Base-by-base conservation (phyloP, 1,140 invertebrate genomes). In the Euschistus heros region DNA sequence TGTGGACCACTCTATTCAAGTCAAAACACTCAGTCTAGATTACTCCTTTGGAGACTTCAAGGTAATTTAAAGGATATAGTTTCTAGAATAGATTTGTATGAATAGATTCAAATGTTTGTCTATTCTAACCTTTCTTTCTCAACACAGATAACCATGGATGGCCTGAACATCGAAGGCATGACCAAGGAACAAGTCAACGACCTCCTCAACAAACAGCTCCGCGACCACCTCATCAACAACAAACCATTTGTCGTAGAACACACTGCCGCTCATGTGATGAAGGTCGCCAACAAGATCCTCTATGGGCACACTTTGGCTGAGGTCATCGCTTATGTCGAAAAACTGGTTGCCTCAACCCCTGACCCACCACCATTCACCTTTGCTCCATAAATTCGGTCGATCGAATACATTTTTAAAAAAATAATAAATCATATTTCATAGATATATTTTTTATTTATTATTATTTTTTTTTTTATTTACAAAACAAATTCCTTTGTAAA, bases 131-230 rank as follows among this genome's bases (percentile, higher is more conserved):
- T 8, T 8, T 30, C 30, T 8, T 8, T 30, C 30, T 5, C 30
- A 8, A 30, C 30, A 6, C 24, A 59, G 55, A 55, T 67, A 17
- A n/a, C 4, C 18, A 33, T 22, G 10, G 47, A 54, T 15, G 66
- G 66, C 13, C 33, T 65, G 8, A 52, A 52, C 2, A 47, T 66
- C 30, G 64, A 66, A 22, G 64, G 64, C 1, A 46, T 66, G 64
- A 66, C 64, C 15, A 26, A 60, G 22, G 37, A 47, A 2, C 7
- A 66, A 18, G 22, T 59, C 2, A 26, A 61, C 14, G 22, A 26
- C 4, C 46, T 66, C 15, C 37, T 26, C 7, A 60, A 59, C 17
- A 60, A 42, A 8, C 42, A 24, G 13, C 33, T 66, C 8, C 6
- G 8, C n/a, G 10, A 20, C 17, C 22, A 27, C 18, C 33, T 47